Conservation (phyloP, 2,797 vertebrate genomes). For the Stomatorhinus walkeri region DNA sequence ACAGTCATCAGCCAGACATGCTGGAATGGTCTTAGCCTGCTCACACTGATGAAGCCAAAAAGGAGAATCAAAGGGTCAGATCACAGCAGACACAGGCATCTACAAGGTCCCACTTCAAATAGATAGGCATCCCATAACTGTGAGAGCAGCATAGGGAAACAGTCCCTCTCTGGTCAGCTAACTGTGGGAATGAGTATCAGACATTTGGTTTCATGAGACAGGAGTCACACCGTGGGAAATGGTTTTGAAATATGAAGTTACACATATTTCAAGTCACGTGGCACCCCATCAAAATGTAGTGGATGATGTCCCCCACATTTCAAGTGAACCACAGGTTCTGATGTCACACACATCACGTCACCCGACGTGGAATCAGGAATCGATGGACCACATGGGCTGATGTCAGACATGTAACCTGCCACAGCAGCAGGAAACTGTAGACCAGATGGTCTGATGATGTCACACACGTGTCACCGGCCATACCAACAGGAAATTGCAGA, state of each 20-base stretch:
- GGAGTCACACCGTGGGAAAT: background rate
- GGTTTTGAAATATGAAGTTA: background rate
- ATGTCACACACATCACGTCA: background rate
- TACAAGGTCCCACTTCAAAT: background rate
- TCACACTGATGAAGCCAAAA: background rate
- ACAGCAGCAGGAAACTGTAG: background rate
- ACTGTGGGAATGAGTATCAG: background rate
- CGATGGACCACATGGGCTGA: background rate
- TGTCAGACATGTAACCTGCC: background rate
- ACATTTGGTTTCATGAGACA: background rate
- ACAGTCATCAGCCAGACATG: background rate
- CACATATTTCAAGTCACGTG: background rate
- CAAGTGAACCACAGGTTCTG: background rate
- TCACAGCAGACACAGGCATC: background rate
- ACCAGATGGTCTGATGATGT: background rate
- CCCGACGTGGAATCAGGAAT: background rate
- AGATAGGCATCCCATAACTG: background rate
- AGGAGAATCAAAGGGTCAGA: background rate
- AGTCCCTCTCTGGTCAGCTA: background rate
- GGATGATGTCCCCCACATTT: background rate
- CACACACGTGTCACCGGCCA: background rate
- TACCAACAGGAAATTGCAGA: background rate
- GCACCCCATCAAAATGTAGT: background rate
- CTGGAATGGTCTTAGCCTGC: background rate
- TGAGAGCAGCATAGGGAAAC: background rate